Percentiles rank a stretch among this genome's conserved stretches.
Evolutionary conservation across 2,797 vertebrate genomes (phyloP).

Genomic region (Cheirogaleus major): DNA sequence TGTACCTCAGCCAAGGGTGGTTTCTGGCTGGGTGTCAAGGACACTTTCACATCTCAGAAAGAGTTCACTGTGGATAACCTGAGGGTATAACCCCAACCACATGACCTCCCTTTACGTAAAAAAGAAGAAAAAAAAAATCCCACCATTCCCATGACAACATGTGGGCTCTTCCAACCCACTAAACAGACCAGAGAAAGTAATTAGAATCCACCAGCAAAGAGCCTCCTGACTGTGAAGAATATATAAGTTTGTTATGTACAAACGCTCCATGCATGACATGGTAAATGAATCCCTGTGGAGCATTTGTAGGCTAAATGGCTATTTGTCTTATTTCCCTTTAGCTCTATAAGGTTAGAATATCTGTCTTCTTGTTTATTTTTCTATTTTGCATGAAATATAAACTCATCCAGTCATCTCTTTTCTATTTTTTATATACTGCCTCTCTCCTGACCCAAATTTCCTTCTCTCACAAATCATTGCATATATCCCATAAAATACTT

Average conservation of each 20-base stretch:
- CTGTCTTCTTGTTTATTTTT: neutral
- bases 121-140: conserved; percentile 55
- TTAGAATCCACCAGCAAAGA: neutral
- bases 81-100: neutral
- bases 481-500: neutral
- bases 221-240: neutral
- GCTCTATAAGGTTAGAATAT: neutral
- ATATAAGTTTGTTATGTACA: neutral
- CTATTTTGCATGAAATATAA: neutral
- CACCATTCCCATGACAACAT: neutral
- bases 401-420: neutral
- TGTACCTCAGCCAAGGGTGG: neutral
- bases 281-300: neutral
- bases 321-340: neutral
- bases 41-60: conserved; percentile 52
- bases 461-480: neutral
- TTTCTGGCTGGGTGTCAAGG: conserved; percentile 16
- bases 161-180: neutral
- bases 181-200: neutral
- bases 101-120: neutral
- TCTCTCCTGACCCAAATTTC: neutral
- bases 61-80: conserved; percentile 13
- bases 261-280: neutral
- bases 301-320: neutral
- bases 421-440: neutral